Percentiles rank a stretch among this genome's conserved stretches.
Conservation (phyloP, 2,113 vertebrate species). For the Carollia perspicillata region DNA sequence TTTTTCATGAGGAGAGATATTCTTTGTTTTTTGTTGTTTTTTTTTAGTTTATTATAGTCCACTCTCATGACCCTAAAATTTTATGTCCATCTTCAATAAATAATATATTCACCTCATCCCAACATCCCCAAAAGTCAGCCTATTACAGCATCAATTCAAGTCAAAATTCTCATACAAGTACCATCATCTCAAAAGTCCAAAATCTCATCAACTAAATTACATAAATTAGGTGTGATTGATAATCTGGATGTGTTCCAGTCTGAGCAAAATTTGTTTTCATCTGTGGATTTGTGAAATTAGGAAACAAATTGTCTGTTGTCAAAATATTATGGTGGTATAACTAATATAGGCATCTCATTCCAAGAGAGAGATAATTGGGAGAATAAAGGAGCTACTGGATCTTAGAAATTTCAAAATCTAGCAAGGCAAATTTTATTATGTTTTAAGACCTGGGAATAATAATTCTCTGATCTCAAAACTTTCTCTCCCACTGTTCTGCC, state of each 20-base stretch:
- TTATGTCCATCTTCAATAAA: not conserved
- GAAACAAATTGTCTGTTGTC: not conserved
- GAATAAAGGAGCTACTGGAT: not conserved
- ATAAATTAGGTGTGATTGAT: not conserved
- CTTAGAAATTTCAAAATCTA: not conserved
- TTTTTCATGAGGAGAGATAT: not conserved
- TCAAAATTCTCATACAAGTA: not conserved
- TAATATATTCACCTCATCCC: not conserved
- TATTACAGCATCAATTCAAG: not conserved
- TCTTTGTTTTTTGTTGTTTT: not conserved
- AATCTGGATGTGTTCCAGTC: not conserved
- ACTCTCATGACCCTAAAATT: not conserved
- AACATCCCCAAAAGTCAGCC: not conserved
- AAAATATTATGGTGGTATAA: not conserved
- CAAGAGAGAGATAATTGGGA: not conserved
- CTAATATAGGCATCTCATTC: not conserved
- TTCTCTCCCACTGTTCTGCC: not conserved
- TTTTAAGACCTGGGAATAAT: not conserved
- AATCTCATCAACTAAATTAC: not conserved
- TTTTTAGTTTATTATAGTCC: not conserved
- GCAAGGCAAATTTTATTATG: not conserved
- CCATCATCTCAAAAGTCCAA: not conserved
- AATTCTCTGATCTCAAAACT: not conserved
- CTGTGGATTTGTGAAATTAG: not conserved
- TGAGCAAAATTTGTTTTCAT: not conserved